A percentile compares a stretch with the other conserved stretches of the same genome.
phyloP scores from a whole-genome alignment of 2,797 vertebrate species.

The Halcyon badia region DNA sequence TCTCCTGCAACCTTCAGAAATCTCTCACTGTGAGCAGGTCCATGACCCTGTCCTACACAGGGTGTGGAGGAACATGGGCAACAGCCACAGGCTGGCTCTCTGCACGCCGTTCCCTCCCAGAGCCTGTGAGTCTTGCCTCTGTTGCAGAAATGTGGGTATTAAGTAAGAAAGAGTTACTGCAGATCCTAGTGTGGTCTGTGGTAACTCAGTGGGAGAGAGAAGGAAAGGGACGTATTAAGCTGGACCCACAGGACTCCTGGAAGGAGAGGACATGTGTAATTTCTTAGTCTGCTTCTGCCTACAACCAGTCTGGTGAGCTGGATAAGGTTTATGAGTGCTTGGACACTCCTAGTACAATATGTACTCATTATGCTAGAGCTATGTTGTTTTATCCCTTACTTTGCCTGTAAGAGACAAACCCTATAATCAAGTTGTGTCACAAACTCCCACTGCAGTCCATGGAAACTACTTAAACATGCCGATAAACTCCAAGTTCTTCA shows the following conservation, averaged over 20 bases:
- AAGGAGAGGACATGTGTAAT: neutral
- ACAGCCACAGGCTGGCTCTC: neutral
- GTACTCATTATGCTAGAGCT: neutral
- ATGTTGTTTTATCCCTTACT: neutral
- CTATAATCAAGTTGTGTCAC: neutral
- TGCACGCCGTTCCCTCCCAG: neutral
- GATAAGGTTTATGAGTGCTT: neutral
- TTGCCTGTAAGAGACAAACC: neutral
- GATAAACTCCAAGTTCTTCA: neutral
- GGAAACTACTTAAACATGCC: neutral
- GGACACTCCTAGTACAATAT: neutral
- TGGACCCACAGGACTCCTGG: neutral
- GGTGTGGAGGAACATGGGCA: neutral
- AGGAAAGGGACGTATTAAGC: neutral
- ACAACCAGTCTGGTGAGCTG: neutral
- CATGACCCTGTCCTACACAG: fast-evolving
- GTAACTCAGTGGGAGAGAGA: neutral
- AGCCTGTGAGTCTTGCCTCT: neutral
- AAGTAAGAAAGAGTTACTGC: neutral
- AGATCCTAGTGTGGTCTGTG: fast-evolving
- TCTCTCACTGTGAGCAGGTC: neutral
- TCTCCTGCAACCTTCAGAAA: neutral
- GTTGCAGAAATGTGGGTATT: neutral
- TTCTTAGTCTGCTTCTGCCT: neutral
- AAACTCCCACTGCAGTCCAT: neutral